phyloP scores from a whole-genome alignment of 2,888 invertebrate species.

The Dorcus parallelipipedus region DNA sequence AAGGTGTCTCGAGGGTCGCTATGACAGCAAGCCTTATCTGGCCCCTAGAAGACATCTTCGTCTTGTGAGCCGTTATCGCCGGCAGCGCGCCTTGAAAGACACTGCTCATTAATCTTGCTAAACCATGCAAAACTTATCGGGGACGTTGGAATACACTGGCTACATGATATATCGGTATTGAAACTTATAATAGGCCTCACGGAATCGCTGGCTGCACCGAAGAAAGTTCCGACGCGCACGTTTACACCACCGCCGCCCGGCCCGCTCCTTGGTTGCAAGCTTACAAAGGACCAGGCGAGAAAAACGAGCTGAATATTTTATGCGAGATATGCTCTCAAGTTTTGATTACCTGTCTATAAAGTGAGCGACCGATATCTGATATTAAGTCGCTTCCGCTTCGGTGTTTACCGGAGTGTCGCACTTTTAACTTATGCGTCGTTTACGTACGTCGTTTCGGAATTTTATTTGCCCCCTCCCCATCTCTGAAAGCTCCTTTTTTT shows the following conservation, averaged over 20 bases:
- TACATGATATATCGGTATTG: conserved; percentile 49
- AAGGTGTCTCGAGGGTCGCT: conserved; percentile 20
- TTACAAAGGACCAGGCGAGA: conserved; percentile 36
- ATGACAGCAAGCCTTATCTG: conserved; percentile 25
- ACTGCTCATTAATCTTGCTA: conserved; percentile 49
- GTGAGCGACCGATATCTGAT: conserved; percentile 31
- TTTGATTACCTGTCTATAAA: conserved; percentile 42
- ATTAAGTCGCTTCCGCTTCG: conserved; percentile 25
- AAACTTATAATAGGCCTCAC: conserved; percentile 47
- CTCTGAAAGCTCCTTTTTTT: no score
- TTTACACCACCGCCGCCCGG: conserved; percentile 5
- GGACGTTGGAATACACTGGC: conserved; percentile 38
- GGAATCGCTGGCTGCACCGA: conserved; percentile 36
- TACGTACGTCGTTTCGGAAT: no score
- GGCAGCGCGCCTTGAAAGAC: conserved; percentile 40
- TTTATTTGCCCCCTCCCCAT: no score
- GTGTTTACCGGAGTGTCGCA: background rate
- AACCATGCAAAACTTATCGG: conserved; percentile 50
- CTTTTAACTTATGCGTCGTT: background rate
- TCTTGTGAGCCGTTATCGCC: conserved; percentile 31
- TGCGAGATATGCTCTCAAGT: conserved; percentile 35
- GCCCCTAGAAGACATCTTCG: conserved; percentile 34
- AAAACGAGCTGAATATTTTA: conserved; percentile 42
- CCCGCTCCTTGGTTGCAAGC: conserved; percentile 38
- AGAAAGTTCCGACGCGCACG: conserved; percentile 29